Conservation (phyloP, 2,113 vertebrate species). For the Colinus virginianus region DNA sequence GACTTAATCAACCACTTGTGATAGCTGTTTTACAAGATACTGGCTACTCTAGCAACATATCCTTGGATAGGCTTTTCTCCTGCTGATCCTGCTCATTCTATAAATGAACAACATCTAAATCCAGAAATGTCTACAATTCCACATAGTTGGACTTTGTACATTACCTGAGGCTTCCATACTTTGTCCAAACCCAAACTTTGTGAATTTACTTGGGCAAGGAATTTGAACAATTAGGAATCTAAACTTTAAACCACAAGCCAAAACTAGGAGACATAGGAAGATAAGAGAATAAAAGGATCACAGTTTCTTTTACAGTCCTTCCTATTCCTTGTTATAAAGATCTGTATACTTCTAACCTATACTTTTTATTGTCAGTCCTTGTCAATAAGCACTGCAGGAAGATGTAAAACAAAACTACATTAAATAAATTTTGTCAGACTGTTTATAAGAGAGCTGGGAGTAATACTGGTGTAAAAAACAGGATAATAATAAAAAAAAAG, state of each 20-base stretch:
- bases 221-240: not conserved
- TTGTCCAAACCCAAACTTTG: not conserved
- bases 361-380: not conserved
- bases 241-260: not conserved
- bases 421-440: not conserved
- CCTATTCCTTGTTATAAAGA: not conserved
- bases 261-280: not conserved
- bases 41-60: not conserved
- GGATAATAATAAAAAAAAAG: not conserved
- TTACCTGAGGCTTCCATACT: not conserved
- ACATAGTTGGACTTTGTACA: not conserved
- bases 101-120: not conserved
- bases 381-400: not conserved
- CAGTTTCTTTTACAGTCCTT: not conserved
- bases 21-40: not conserved
- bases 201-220: not conserved
- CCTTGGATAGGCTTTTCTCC: not conserved
- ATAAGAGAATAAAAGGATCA: not conserved
- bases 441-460: not conserved
- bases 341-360: not conserved
- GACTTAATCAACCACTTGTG: fast-evolving
- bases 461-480: not conserved
- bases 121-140: not conserved
- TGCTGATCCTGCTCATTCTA: not conserved
- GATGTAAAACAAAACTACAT: not conserved